Base-by-base conservation (phyloP, 2,888 invertebrate species). In the Leucophora obtusa region DNA sequence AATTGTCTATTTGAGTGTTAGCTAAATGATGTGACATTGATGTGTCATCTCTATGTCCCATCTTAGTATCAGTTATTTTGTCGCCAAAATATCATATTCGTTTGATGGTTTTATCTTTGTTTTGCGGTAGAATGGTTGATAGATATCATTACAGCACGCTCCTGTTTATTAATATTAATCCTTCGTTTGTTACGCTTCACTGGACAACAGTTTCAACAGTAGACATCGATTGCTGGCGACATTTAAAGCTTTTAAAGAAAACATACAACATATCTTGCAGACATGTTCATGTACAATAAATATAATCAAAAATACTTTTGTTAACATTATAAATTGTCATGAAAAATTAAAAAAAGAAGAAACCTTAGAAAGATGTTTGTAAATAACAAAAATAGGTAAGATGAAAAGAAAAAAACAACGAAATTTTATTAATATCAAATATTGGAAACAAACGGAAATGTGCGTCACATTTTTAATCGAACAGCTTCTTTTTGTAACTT, bases 121-220 rank as follows among this genome's bases (percentile, higher is more conserved):
- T 73, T 81, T 69, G 65, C 80, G 77, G 77, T 78, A 80, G 71
- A 82, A 71, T 80, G 77, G 18, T 15, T 78, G 68, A 58, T n/a
- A 43, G 43, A 53, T 63, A 71, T 78, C 74, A 72, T 72, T 47
- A 51, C 66, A 62, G 17, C 75, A 75, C 78, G 77, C 70, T 78
- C 51, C 79, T 60, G 78, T 72, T 75, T 78, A 82, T 83, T 79
- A 79, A 83, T 82, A 81, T 73, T 84, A 83, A 83, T 83, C 83
- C 81, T 83, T 78, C 80, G 77, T 77, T 77, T 82, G 66, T 77
- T 79, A 82, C 80, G 76, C 83, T 83, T 69, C 82, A 82, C 35
- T 83, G 80, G 71, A 56, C 78, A 70, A 50, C 65, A 14, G 33
- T 66, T 70, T 35, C 70, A 70, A 62, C 38, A 65, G 69, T 65